Evolutionary conservation across 1,140 invertebrate genomes (phyloP).

Genomic region (Drosophila funebris): DNA sequence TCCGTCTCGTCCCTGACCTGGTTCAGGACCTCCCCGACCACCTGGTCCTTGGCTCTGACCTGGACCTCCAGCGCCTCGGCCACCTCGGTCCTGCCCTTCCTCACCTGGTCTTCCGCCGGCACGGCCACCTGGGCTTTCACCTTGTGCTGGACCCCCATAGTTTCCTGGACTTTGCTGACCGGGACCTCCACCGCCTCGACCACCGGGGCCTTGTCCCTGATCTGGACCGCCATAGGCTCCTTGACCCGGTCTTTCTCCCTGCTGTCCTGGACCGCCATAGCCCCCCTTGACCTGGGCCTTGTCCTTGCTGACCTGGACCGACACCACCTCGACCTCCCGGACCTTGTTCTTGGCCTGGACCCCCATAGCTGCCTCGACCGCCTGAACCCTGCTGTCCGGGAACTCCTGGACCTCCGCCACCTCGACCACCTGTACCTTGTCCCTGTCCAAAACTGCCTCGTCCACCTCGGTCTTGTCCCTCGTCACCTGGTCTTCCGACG

Average conservation of each 20-base stretch:
- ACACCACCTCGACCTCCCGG: too few relatives aligned
- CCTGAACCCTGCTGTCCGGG: background rate
- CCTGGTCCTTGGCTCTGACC: background rate
- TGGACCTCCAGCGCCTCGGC: background rate
- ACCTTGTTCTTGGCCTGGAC: background rate
- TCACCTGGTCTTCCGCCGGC: background rate
- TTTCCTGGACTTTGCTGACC: background rate
- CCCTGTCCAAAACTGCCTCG: background rate
- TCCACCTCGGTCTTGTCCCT: slow-evolving; percentile 3
- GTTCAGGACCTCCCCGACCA: background rate
- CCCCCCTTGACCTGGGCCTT: background rate
- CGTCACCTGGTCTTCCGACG: background rate
- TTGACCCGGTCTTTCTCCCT: background rate
- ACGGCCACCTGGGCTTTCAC: background rate
- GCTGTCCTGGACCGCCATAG: background rate
- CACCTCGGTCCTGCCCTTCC: background rate
- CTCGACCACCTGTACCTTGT: background rate
- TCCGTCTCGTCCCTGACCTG: background rate
- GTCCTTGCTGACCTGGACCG: slow-evolving; percentile 5
- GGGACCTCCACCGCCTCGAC: background rate
- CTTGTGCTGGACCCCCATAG: background rate
- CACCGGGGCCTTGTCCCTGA: background rate
- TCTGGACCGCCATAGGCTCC: background rate
- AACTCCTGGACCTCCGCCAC: background rate
- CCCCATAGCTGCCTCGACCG: background rate